Conservation (phyloP, 2,797 vertebrate species). For the Knipowitschia caucasica region DNA sequence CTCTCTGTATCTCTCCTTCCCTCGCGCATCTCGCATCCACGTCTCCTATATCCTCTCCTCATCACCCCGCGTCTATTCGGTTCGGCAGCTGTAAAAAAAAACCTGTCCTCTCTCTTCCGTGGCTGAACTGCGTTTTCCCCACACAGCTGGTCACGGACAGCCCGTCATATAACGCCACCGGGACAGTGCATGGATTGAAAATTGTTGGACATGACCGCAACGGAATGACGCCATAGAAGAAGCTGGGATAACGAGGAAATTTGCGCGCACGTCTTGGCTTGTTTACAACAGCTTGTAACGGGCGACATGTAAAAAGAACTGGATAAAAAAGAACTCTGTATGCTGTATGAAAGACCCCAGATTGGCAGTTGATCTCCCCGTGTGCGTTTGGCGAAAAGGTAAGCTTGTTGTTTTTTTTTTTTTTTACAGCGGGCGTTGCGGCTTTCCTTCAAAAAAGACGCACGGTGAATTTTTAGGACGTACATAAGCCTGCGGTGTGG, state of each 20-base stretch:
- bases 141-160: slow-evolving; percentile 37
- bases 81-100: slow-evolving; percentile 55
- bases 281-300: slow-evolving; percentile 57
- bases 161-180: neutral
- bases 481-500: slow-evolving; percentile 54
- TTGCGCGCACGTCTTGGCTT: slow-evolving; percentile 35
- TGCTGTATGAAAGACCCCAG: slow-evolving; percentile 57
- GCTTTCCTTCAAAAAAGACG: slow-evolving; percentile 31
- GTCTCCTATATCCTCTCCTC: slow-evolving; percentile 47
- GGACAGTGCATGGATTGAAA: slow-evolving; percentile 2
- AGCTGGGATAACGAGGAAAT: slow-evolving; percentile 25
- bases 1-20: slow-evolving; percentile 35
- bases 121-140: slow-evolving; percentile 59
- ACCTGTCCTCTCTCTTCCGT: slow-evolving; percentile 30
- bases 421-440: slow-evolving; percentile 53
- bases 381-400: slow-evolving; percentile 51
- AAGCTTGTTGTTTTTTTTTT: slow-evolving; percentile 41
- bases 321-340: slow-evolving; percentile 57
- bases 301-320: slow-evolving; percentile 59
- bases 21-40: slow-evolving; percentile 44
- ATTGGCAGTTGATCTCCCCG: slow-evolving; percentile 41
- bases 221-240: slow-evolving; percentile 17
- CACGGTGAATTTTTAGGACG: slow-evolving; percentile 35
- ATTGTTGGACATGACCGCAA: slow-evolving; percentile 33
- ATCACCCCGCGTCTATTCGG: slow-evolving; percentile 69